Conservation (phyloP, 2,888 invertebrate genomes). For the Eristalis pertinax region DNA sequence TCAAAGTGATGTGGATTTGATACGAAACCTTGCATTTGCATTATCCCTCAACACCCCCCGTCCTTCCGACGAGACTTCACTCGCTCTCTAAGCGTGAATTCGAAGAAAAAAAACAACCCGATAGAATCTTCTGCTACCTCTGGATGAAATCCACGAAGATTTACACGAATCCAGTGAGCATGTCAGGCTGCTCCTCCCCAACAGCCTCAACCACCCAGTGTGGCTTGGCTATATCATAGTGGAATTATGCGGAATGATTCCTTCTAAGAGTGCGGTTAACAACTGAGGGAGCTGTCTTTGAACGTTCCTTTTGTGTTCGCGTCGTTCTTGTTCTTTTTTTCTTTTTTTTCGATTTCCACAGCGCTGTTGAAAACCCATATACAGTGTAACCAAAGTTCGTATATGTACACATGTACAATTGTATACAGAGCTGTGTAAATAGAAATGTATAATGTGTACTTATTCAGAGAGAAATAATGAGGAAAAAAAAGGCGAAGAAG, state of each 20-base stretch:
- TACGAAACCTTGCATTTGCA: conserved; percentile 28
- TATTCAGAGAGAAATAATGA: conserved; percentile 63
- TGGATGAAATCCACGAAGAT: conserved; percentile 50
- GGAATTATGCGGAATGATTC: conserved; percentile 68
- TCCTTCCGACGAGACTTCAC: neutral
- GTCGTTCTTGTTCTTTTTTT: conserved; percentile 28
- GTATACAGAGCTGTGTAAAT: conserved; percentile 64
- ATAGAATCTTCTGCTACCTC: conserved; percentile 13
- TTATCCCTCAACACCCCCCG: conserved; percentile 4
- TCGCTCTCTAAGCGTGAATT: neutral
- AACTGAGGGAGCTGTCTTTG: conserved; percentile 63
- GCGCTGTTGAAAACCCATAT: conserved; percentile 50
- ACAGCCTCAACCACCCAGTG: neutral
- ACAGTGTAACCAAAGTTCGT: conserved; percentile 16
- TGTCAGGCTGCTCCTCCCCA: conserved; percentile 6
- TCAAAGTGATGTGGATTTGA: conserved; percentile 52
- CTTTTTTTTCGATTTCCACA: conserved; percentile 29
- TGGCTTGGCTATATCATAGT: conserved; percentile 44
- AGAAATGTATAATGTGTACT: conserved; percentile 67
- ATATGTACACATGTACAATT: conserved; percentile 8
- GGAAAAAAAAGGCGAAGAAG: conserved; percentile 25
- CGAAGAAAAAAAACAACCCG: conserved; percentile 13
- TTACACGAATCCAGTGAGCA: conserved; percentile 54
- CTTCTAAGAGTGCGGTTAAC: conserved; percentile 42
- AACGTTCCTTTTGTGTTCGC: conserved; percentile 20